These are phyloP conservation scores for Smittia aterrima DNA, from an alignment of 2,888 invertebrate species.

Conservation along the genomic window DNA sequence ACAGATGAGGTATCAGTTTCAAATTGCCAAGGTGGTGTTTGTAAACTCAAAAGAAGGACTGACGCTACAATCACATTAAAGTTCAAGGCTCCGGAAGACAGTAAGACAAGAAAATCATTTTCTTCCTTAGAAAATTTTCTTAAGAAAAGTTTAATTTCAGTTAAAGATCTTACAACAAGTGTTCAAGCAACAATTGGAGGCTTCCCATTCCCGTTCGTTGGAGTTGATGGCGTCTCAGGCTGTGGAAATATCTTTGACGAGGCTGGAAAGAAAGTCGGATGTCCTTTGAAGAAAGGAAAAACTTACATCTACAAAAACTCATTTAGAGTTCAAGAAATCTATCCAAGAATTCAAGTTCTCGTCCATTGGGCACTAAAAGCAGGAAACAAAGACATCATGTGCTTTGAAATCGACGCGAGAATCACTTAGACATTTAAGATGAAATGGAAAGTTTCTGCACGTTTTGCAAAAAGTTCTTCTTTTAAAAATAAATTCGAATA, in stretches of 20 bases:
- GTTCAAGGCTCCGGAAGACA: slow-evolving; percentile 60
- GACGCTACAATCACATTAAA: slow-evolving; percentile 58
- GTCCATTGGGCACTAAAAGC: slow-evolving; percentile 65
- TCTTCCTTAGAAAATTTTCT: background rate
- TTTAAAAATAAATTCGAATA: background rate
- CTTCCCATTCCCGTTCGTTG: slow-evolving; percentile 69
- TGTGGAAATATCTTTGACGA: slow-evolving; percentile 64
- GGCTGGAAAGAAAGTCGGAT: slow-evolving; percentile 61
- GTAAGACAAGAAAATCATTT: background rate
- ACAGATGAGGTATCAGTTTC: slow-evolving; percentile 58
- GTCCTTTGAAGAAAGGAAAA: slow-evolving; percentile 66
- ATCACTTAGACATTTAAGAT: slow-evolving; percentile 52
- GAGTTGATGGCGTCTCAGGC: slow-evolving; percentile 69
- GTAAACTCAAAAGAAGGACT: slow-evolving; percentile 64
- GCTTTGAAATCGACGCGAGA: slow-evolving; percentile 69
- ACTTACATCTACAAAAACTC: slow-evolving; percentile 68
- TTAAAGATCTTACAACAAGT: slow-evolving; percentile 57
- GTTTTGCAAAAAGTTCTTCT: background rate
- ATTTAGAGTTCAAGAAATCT: slow-evolving; percentile 58
- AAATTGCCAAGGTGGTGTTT: slow-evolving; percentile 64
- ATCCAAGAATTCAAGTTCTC: slow-evolving; percentile 57
- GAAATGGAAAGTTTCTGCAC: background rate
- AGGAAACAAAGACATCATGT: slow-evolving; percentile 56
- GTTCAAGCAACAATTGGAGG: slow-evolving; percentile 65
- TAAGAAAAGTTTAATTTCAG: slow-evolving; percentile 45